A percentile compares a stretch with the other conserved stretches of the same genome.
phyloP scores from a whole-genome alignment of 2,797 vertebrate species.

The Cossypha caffra region DNA sequence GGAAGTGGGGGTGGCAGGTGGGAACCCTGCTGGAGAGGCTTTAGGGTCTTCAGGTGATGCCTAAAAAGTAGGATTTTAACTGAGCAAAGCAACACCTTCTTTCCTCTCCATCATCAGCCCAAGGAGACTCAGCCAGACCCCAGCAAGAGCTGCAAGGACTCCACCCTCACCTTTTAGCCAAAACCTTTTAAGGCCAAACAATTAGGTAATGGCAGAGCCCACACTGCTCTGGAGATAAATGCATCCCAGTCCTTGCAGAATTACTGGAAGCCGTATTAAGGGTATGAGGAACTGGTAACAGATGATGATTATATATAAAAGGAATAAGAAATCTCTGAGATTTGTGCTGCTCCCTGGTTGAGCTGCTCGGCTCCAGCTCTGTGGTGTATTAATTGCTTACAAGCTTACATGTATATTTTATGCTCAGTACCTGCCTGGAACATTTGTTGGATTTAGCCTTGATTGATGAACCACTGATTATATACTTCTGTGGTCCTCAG shows the following conservation, averaged over 20 bases:
- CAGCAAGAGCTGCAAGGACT: neutral
- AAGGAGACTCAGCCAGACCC: neutral
- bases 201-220: conserved; percentile 1
- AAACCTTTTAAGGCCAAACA: conserved; percentile 13
- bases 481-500: conserved; percentile 55
- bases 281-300: neutral
- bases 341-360: conserved; percentile 21
- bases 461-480: conserved; percentile 70
- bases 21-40: neutral
- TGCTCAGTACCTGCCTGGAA: conserved; percentile 61
- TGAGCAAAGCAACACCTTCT: rapidly evolving
- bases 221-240: neutral
- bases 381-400: conserved; percentile 65
- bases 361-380: neutral
- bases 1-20: neutral
- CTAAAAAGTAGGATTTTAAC: neutral
- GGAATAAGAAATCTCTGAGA: conserved; percentile 48
- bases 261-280: conserved; percentile 37
- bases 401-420: conserved; percentile 63
- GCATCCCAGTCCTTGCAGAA: neutral
- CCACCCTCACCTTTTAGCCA: neutral
- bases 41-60: neutral
- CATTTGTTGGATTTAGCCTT: conserved; percentile 66
- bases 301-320: conserved; percentile 33
- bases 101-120: neutral